Evolutionary conservation across 2,113 vertebrate genomes (phyloP).

Genomic region (Psilopogon haemacephalus): DNA sequence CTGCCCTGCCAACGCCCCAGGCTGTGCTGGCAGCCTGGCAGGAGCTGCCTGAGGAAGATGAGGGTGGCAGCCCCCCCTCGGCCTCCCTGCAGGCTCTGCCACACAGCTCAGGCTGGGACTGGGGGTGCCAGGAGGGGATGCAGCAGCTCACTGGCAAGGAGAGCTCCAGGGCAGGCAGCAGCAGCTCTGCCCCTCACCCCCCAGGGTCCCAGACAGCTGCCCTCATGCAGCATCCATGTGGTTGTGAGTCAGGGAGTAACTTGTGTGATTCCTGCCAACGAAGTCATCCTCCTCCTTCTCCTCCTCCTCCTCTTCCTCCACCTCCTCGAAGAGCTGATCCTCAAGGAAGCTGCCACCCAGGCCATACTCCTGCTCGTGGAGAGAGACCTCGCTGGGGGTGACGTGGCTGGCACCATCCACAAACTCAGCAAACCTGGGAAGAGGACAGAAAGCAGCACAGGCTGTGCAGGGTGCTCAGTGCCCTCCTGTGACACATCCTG

Average conservation of each 20-base stretch:
- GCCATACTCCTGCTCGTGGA: conserved; percentile 88
- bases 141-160: accelerated
- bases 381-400: conserved; percentile 81
- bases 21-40: background rate
- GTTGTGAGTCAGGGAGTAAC: background rate
- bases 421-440: conserved; percentile 92
- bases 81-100: background rate
- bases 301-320: conserved; percentile 69
- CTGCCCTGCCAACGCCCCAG: background rate
- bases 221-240: background rate
- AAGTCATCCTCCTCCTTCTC: conserved; percentile 36
- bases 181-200: background rate
- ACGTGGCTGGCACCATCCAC: conserved; percentile 88
- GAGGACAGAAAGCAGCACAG: accelerated
- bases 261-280: background rate
- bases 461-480: accelerated
- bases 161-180: background rate
- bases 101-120: accelerated
- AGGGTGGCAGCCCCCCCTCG: background rate
- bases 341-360: conserved; percentile 80
- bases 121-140: background rate
- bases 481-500: background rate
- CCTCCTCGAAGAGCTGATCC: conserved; percentile 82
- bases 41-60: background rate
- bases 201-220: background rate